These are phyloP conservation scores for Uria lomvia DNA, from an alignment of 2,113 vertebrate species.

Conservation along the genomic window DNA sequence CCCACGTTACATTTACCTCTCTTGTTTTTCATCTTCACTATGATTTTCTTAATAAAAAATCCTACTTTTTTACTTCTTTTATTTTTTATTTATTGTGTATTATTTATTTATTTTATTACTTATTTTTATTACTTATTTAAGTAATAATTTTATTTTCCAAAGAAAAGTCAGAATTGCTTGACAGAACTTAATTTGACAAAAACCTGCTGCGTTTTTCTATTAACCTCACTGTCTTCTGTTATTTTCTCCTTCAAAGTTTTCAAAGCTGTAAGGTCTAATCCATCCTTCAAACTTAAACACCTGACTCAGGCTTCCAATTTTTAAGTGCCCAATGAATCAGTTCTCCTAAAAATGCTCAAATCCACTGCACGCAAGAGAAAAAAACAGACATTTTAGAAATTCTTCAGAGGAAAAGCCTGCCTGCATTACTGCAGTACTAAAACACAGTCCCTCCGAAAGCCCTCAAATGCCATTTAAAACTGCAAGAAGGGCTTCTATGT, in stretches of 20 bases:
- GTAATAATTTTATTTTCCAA: neutral
- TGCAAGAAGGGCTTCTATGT: neutral
- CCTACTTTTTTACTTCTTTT: neutral
- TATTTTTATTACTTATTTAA: no score
- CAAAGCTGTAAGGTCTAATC: neutral
- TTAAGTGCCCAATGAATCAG: neutral
- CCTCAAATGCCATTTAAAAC: neutral
- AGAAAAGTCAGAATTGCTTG: neutral
- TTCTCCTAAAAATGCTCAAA: neutral
- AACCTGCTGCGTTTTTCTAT: neutral
- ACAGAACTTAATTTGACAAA: neutral
- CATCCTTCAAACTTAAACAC: neutral
- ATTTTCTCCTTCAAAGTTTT: neutral
- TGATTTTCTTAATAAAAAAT: neutral
- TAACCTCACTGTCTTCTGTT: neutral
- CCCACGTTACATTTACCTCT: neutral
- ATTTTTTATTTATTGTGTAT: no score
- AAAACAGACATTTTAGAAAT: neutral
- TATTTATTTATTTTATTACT: no score
- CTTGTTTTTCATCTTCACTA: neutral
- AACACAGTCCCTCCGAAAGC: neutral
- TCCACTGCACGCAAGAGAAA: neutral
- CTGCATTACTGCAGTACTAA: neutral
- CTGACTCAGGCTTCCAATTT: neutral
- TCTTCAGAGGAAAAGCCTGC: neutral